A percentile compares a stretch with the other conserved stretches of the same genome.
These are phyloP conservation scores for Calliphora vicina DNA, from an alignment of 1,140 invertebrate genomes.

Conservation along the genomic window DNA sequence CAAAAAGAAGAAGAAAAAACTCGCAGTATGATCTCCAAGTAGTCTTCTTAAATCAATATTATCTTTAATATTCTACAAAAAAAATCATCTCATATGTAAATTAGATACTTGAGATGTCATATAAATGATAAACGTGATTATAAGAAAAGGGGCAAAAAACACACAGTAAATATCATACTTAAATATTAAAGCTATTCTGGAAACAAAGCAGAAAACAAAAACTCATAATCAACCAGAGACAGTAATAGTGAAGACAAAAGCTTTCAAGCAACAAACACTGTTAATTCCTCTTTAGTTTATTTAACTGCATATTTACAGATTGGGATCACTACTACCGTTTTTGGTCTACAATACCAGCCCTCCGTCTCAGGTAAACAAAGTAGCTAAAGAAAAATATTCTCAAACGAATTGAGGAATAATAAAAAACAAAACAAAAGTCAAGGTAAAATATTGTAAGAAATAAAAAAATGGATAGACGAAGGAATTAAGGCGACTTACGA, in stretches of 20 bases:
- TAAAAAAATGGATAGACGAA: no score
- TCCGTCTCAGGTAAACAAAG: no score
- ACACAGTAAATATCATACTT: conserved; percentile 19
- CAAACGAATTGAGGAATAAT: no score
- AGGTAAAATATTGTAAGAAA: no score
- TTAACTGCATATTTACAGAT: conserved; percentile 3
- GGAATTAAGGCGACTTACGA: no score
- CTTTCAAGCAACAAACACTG: neutral
- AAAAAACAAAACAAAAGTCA: no score
- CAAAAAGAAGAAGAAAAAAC: neutral
- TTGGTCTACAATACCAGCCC: no score
- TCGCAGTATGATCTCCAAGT: neutral
- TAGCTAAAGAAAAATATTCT: no score
- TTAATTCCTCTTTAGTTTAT: neutral
- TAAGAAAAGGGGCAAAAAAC: neutral
- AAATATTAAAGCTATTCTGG: neutral
- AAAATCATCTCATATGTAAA: conserved; percentile 16
- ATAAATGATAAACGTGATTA: neutral
- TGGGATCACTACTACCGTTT: conserved; percentile 7
- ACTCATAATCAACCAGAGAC: neutral
- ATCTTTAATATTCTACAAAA: neutral
- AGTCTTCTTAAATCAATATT: conserved; percentile 19
- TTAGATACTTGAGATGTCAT: conserved; percentile 25
- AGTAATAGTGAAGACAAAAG: neutral
- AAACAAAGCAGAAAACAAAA: neutral